phyloP scores from a whole-genome alignment of 2,888 invertebrate species.

The Blera fallax region DNA sequence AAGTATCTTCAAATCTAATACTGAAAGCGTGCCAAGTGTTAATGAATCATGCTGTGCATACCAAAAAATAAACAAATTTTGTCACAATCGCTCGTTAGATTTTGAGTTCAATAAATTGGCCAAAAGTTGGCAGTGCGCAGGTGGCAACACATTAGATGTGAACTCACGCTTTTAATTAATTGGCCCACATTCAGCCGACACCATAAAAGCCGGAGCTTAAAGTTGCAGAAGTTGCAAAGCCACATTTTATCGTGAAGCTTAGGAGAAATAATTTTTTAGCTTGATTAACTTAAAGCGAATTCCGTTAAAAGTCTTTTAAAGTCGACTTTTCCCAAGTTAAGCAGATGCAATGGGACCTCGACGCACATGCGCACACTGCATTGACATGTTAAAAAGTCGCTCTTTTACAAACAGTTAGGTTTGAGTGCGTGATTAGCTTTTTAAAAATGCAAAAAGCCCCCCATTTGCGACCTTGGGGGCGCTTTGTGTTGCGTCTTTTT shows the following conservation, averaged over 20 bases:
- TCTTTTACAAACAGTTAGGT: conserved; percentile 20
- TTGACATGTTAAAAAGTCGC: neutral
- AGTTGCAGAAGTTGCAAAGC: no score
- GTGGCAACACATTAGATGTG: conserved; percentile 6
- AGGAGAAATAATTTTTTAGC: neutral
- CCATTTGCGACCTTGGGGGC: conserved; percentile 50
- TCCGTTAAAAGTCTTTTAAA: neutral
- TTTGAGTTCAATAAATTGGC: conserved; percentile 55
- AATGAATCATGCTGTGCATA: conserved; percentile 56
- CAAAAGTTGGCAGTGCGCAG: conserved; percentile 53
- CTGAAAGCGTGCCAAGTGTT: conserved; percentile 56
- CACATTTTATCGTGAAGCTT: neutral
- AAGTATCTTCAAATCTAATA: conserved; percentile 2
- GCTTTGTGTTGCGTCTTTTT: neutral
- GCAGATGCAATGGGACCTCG: neutral
- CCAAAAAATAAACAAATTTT: conserved; percentile 9
- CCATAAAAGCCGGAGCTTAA: conserved; percentile 15
- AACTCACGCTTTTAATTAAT: conserved; percentile 31
- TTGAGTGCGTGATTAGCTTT: conserved; percentile 36
- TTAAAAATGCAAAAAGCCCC: neutral
- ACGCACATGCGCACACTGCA: neutral
- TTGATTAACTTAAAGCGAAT: neutral
- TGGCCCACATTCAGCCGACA: conserved; percentile 3
- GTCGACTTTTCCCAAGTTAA: neutral
- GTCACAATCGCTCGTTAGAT: conserved; percentile 26